Evolutionary conservation across 2,888 invertebrate species (phyloP).

Genomic region (Apantesis nais): DNA sequence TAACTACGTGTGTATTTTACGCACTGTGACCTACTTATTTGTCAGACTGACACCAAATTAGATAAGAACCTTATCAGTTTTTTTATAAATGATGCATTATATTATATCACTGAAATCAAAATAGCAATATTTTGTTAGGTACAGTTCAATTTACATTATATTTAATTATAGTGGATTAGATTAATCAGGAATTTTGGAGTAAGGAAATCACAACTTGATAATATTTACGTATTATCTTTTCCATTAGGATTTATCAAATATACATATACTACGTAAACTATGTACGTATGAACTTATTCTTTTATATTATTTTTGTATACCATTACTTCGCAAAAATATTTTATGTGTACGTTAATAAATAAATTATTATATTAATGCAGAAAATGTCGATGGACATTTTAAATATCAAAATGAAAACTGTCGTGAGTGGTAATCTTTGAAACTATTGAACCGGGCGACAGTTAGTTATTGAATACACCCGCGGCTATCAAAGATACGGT

Average conservation of each 20-base stretch:
- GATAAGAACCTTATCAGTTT: background rate
- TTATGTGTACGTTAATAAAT: too few species aligned
- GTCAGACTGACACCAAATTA: background rate
- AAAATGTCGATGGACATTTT: too few species aligned
- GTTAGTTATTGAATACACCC: too few species aligned
- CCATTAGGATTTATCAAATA: background rate
- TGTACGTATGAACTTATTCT: background rate
- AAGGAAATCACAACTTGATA: conserved; percentile 1
- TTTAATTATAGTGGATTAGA: background rate
- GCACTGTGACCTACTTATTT: background rate
- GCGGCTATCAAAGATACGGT: too few species aligned
- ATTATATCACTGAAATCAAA: background rate
- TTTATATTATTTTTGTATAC: too few species aligned
- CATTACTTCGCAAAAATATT: too few species aligned
- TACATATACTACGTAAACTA: background rate
- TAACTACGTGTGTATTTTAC: background rate
- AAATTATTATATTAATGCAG: too few species aligned
- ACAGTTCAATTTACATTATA: background rate
- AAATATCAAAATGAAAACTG: too few species aligned
- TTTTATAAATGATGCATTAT: background rate
- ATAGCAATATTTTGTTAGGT: background rate
- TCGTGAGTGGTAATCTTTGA: too few species aligned
- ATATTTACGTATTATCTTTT: background rate
- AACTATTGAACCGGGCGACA: too few species aligned
- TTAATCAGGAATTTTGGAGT: background rate